Evolutionary conservation across 1,140 invertebrate genomes (phyloP).

Genomic region (Scaptomyza graminum): DNA sequence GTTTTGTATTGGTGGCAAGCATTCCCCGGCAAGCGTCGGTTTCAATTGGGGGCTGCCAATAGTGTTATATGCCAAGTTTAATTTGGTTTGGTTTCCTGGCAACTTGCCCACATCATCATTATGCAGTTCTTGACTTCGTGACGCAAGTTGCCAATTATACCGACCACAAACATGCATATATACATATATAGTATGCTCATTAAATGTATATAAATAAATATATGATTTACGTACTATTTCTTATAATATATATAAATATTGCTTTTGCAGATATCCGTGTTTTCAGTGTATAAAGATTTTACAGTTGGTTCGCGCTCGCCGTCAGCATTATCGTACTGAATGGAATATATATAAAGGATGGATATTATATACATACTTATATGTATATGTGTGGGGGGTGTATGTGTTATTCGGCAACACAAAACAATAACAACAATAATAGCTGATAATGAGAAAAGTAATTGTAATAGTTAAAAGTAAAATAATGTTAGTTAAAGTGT

Average conservation of each 20-base stretch:
- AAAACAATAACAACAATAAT: constrained; percentile 81
- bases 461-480: constrained; percentile 76
- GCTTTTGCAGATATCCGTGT: constrained; percentile 91
- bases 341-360: not conserved
- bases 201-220: constrained; percentile 20
- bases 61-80: constrained; percentile 57
- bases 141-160: constrained; percentile 71
- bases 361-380: constrained; percentile 2
- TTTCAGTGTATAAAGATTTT: constrained; percentile 96
- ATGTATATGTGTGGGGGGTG: constrained; percentile 8
- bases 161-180: constrained; percentile 32
- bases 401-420: constrained; percentile 49
- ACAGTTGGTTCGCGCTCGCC: constrained; percentile 86
- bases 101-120: constrained; percentile 52
- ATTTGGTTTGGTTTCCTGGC: constrained; percentile 66
- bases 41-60: constrained; percentile 34
- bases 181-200: constrained; percentile 16
- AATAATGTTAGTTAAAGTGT: constrained; percentile 75
- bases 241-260: constrained; percentile 47
- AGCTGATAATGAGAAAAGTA: constrained; percentile 76
- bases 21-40: constrained; percentile 12
- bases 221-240: constrained; percentile 68
- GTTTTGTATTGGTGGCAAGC: constrained; percentile 21
- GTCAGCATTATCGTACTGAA: constrained; percentile 79
- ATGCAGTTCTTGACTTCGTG: constrained; percentile 73